Evolutionary conservation across 2,797 vertebrate species (phyloP), one percentile per base, ranked within the genome.

Genomic region (Octomys mimax): DNA sequence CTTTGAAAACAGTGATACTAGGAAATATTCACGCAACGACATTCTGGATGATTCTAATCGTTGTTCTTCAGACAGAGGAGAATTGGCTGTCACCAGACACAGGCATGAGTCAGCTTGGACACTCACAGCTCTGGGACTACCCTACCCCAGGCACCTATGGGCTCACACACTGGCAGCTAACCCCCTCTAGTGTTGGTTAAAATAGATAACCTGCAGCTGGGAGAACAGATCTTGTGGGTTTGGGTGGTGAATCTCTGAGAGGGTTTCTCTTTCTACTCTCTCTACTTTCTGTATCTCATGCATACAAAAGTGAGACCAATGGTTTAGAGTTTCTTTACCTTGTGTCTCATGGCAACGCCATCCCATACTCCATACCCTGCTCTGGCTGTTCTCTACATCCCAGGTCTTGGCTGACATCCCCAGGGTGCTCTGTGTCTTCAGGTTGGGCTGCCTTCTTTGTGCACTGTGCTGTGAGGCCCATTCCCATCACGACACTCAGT

Each of bases 111-210:
- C 46, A 87, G 86, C 89, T 26, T n/a, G 33, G 39, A 49, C 92
- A 16, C 2, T 22, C 52, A 33, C 6, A 46, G 84, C 7, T 1
- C 49, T 16, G n/a, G 61, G 46, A n/a, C 39, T 5, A 13, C 79
- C 22, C 36, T 54, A 49, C 6, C 6, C 28, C 16, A 90, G 87
- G 77, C 70, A 87, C 89, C 95, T 92, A 89, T 26, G 77, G 83
- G 75, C 59, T 90, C 61, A 89, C 78, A 33, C 0, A 1, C 54
- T 93, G 91, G 84, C 59, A 36, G 59, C 92, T 90, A 90, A 91
- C 95, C 81, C 96, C 96, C 83, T 95, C 97, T 96, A 94, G 95
- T 92, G 95, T 97, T 79, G 91, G 59, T 82, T 79, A 39, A 73
- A 80, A 66, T 42, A 59, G 64, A 46, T 42, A 49, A 52, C 84